Evolutionary conservation across 2,888 invertebrate species (phyloP), one percentile per base, ranked within the genome.

Genomic region (Acanthacorydalis orientalis): DNA sequence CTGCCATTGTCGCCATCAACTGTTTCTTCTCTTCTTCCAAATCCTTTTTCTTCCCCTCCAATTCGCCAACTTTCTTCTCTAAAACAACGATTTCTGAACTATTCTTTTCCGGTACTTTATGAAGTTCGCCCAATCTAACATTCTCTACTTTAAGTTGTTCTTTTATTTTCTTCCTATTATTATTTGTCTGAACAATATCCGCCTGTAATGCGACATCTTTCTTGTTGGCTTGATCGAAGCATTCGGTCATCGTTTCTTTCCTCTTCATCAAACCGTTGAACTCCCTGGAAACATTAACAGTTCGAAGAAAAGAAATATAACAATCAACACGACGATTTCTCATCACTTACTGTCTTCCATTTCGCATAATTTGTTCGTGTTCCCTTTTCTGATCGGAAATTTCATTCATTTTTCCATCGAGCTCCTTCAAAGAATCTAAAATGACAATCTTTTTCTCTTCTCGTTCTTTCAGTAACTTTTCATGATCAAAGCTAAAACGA

Each of bases 91-190:
- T 83, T 57, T 84, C 82, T 51, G 74, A 71, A 49, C 68, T 68
- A 62, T 83, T 85, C 59, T 85, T 83, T 33, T 80, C 80, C 0
- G 92, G 92, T 7, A 80, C 61, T 50, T 68, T 70, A 51, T 70
- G 61, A 14, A 82, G 60, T 43, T 80, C 77, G 41, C 72, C 77
- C 1, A 91, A 67, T 60, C 86, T 79, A n/a, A 67, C 68, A 53
- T 71, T 74, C 59, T 83, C 79, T 57, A 76, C 72, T 49, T 73
- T 78, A 1, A 87, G 61, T 12, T 77, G 69, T 43, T 78, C 74
- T 51, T 80, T 80, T 31, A 83, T 72, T 57, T 83, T 81, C 60
- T 87, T 88, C 51, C 80, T 74, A 53, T 82, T 80, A 54, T 80
- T 82, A 55, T 81, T 87, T 0, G 74, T 70, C 52, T 78, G 77